These are phyloP conservation scores for Hydrolagus affinis DNA, from an alignment of 2,113 vertebrate genomes.

Conservation along the genomic window DNA sequence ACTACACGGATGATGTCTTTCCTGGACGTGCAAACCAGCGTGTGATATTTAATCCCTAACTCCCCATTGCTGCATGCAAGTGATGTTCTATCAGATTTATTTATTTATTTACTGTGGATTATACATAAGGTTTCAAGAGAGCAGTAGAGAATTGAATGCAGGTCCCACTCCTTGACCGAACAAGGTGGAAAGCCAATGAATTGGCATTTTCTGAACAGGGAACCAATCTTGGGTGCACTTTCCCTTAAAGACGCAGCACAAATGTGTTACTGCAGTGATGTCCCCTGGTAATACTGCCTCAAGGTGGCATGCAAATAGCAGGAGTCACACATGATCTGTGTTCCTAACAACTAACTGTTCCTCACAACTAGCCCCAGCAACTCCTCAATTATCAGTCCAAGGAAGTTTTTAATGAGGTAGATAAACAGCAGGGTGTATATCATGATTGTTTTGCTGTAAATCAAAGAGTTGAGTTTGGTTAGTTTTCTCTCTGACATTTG, in stretches of 20 bases:
- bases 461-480: neutral
- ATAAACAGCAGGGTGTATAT: neutral
- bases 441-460: neutral
- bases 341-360: slow-evolving; percentile 12
- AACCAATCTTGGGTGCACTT: neutral
- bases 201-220: neutral
- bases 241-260: neutral
- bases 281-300: neutral
- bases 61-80: neutral
- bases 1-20: neutral
- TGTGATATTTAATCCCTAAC: slow-evolving; percentile 9
- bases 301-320: neutral
- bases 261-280: neutral
- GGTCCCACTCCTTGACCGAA: neutral
- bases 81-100: neutral
- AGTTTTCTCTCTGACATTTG: neutral
- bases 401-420: neutral
- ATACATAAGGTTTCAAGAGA: neutral
- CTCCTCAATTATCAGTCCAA: neutral
- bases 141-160: neutral
- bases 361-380: neutral
- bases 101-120: neutral
- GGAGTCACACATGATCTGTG: neutral
- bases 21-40: neutral
- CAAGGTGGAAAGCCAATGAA: neutral